Conservation (phyloP, 2,113 vertebrate species). For the Tichodroma muraria region DNA sequence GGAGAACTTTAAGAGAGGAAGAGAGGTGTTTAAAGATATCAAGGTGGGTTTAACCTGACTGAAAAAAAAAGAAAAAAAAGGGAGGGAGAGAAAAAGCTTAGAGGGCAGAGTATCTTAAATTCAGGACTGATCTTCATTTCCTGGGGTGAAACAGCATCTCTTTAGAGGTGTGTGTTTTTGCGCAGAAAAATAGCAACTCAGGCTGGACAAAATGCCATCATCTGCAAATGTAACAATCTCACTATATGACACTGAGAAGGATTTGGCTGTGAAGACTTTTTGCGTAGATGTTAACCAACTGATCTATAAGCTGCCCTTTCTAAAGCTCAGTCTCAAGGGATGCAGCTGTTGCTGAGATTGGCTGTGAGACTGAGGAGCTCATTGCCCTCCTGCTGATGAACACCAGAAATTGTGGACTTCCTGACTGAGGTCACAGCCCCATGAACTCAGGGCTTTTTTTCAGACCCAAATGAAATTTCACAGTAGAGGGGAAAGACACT, state of each 20-base stretch:
- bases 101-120: neutral
- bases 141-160: neutral
- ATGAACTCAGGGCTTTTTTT: neutral
- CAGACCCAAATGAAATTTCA: neutral
- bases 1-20: neutral
- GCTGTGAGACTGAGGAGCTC: fast-evolving
- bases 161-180: neutral
- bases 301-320: neutral
- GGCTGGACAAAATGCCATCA: neutral
- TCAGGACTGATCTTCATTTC: neutral
- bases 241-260: neutral
- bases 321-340: neutral
- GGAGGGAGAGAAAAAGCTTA: neutral
- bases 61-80: neutral
- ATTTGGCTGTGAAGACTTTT: neutral
- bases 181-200: neutral
- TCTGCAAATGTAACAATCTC: neutral
- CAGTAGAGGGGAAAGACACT: neutral
- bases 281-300: neutral
- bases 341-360: neutral
- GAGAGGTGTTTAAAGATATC: neutral
- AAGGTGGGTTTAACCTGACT: neutral
- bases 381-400: neutral
- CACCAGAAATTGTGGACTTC: neutral
- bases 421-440: neutral